phyloP scores from a whole-genome alignment of 2,797 vertebrate species.

The Chelmon rostratus region DNA sequence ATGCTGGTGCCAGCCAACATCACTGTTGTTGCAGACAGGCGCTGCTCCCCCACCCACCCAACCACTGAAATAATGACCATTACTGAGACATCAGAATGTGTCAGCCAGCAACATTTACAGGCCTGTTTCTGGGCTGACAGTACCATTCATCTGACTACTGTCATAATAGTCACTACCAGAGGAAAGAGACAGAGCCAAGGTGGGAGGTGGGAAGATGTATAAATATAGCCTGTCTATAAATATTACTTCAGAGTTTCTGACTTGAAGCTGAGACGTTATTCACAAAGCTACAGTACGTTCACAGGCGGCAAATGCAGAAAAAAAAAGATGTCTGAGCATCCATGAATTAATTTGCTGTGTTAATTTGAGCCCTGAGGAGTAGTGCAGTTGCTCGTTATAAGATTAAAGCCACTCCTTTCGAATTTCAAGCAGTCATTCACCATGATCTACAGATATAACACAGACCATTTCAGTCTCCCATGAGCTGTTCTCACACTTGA shows the following conservation, averaged over 20 bases:
- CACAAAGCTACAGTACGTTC: constrained; percentile 30
- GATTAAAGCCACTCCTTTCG: constrained; percentile 39
- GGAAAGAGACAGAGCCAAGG: constrained; percentile 44
- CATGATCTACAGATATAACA: constrained; percentile 19
- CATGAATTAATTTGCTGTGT: constrained; percentile 20
- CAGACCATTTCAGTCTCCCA: constrained; percentile 29
- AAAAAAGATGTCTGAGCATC: constrained; percentile 7
- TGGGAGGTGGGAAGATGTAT: constrained; percentile 48
- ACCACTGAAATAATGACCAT: constrained; percentile 44
- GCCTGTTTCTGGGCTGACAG: constrained; percentile 42
- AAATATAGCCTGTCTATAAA: constrained; percentile 75
- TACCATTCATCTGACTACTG: constrained; percentile 20
- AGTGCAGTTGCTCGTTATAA: constrained; percentile 18
- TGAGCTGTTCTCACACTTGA: constrained; percentile 28
- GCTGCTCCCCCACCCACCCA: neutral
- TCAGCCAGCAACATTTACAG: constrained; percentile 10
- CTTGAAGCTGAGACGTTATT: constrained; percentile 51
- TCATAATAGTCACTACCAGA: constrained; percentile 55
- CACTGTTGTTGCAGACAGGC: constrained; percentile 14
- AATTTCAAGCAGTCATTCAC: constrained; percentile 32
- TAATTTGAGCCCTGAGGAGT: constrained; percentile 36
- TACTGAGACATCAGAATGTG: constrained; percentile 37
- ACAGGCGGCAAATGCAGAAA: neutral
- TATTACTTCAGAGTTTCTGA: constrained; percentile 51
- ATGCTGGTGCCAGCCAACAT: constrained; percentile 1